phyloP scores from a whole-genome alignment of 2,113 vertebrate species.

The Podarcis cretensis region DNA sequence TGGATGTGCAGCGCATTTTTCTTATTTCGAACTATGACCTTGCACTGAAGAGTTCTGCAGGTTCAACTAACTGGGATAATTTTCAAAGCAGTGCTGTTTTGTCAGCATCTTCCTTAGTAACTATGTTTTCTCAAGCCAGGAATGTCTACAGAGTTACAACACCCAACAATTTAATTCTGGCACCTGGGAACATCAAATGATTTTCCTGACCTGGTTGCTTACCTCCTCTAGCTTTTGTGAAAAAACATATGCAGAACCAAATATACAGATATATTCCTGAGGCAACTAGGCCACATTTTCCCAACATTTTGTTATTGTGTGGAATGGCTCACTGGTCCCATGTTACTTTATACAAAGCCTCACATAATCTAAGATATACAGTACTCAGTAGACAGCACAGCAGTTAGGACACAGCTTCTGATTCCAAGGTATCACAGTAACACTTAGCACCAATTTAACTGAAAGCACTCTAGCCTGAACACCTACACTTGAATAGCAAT shows the following conservation, averaged over 20 bases:
- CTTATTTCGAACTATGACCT: background rate
- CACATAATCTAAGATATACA: background rate
- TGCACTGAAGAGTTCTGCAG: background rate
- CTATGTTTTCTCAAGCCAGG: background rate
- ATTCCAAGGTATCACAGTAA: constrained; percentile 53
- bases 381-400: too few species aligned
- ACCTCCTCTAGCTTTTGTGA: background rate
- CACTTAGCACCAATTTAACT: constrained; percentile 55
- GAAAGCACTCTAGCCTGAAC: constrained; percentile 59
- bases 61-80: background rate
- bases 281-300: background rate
- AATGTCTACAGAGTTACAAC: background rate
- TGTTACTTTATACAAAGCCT: background rate
- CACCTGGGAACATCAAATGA: background rate
- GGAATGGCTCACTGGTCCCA: too few species aligned
- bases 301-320: background rate
- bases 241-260: background rate
- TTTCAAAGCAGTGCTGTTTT: background rate
- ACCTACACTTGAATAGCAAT: constrained; percentile 40
- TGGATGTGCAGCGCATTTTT: background rate
- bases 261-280: background rate
- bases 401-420: constrained; percentile 51
- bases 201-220: background rate
- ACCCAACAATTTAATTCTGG: background rate
- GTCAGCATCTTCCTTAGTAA: background rate